These are phyloP conservation scores for Cecropterus lyciades DNA, from an alignment of 1,140 invertebrate genomes.

Conservation along the genomic window DNA sequence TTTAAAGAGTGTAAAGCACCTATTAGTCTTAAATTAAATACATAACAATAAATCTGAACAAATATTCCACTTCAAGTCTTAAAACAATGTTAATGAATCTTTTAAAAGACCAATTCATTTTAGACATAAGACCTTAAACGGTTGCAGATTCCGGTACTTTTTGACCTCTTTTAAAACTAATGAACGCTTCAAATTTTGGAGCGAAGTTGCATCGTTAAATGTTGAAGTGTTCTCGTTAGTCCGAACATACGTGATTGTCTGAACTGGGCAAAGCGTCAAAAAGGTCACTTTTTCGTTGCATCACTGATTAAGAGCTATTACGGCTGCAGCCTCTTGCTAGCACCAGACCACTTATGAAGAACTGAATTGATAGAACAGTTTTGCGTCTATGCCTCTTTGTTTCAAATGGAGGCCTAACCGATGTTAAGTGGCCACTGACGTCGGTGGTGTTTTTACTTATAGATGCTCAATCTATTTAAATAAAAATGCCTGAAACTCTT, in stretches of 20 bases:
- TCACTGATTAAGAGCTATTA: slow-evolving; percentile 30
- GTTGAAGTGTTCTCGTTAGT: slow-evolving; percentile 24
- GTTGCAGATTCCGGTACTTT: slow-evolving; percentile 15
- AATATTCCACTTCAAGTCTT: too few relatives aligned
- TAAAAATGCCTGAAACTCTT: too few relatives aligned
- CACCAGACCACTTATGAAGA: not conserved
- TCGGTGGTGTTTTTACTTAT: too few relatives aligned
- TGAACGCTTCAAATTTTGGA: slow-evolving; percentile 39
- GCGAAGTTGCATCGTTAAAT: slow-evolving; percentile 33
- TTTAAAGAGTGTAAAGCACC: too few relatives aligned
- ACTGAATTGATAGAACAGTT: slow-evolving; percentile 7
- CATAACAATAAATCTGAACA: too few relatives aligned
- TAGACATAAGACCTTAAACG: not conserved
- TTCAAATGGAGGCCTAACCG: too few relatives aligned
- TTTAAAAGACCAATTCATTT: not conserved
- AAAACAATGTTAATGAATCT: not conserved
- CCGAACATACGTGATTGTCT: slow-evolving; percentile 30
- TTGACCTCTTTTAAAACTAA: slow-evolving; percentile 45
- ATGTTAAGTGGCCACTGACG: too few relatives aligned
- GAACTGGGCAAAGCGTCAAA: slow-evolving; percentile 14
- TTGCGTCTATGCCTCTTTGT: too few relatives aligned
- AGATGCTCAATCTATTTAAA: too few relatives aligned
- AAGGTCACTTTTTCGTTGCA: slow-evolving; percentile 20
- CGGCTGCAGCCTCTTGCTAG: not conserved
- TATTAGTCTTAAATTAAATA: too few relatives aligned